Conservation (phyloP, 1,140 invertebrate genomes). For the Drosophila cardini region DNA sequence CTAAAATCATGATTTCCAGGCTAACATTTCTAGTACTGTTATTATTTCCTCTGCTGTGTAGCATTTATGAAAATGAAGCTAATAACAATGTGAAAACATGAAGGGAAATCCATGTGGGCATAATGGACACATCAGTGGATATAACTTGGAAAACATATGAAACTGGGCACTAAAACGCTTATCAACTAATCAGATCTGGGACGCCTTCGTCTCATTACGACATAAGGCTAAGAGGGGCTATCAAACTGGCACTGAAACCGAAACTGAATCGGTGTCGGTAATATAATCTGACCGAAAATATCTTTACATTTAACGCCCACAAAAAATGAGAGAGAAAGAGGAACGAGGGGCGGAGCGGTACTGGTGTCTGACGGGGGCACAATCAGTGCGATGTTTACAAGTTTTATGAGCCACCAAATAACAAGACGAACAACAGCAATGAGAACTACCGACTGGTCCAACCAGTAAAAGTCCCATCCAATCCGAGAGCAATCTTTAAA, state of each 20-base stretch:
- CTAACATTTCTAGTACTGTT: no score
- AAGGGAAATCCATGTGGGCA: background rate
- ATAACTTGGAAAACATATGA: slow-evolving; percentile 23
- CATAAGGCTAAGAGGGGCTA: slow-evolving; percentile 27
- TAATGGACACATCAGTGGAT: slow-evolving; percentile 5
- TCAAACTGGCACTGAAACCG: slow-evolving; percentile 35
- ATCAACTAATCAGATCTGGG: slow-evolving; percentile 64
- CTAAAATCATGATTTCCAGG: no score
- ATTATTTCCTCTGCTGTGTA: background rate
- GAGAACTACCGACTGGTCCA: slow-evolving; percentile 48
- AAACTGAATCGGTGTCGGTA: slow-evolving; percentile 49
- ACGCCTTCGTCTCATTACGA: slow-evolving; percentile 64
- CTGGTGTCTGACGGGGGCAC: slow-evolving; percentile 53
- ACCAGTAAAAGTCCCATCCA: slow-evolving; percentile 44
- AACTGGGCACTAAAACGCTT: slow-evolving; percentile 64
- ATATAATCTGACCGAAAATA: slow-evolving; percentile 67
- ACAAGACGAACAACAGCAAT: slow-evolving; percentile 69
- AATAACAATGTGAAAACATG: slow-evolving; percentile 16
- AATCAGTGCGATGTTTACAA: slow-evolving; percentile 79
- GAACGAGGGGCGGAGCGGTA: background rate
- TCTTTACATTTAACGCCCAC: slow-evolving; percentile 65
- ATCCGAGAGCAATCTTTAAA: slow-evolving; percentile 51
- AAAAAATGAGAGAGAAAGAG: slow-evolving; percentile 11
- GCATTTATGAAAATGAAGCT: slow-evolving; percentile 7
- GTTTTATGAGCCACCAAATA: slow-evolving; percentile 82